These are phyloP conservation scores for Tamandua tetradactyla DNA, from an alignment of 2,797 vertebrate genomes.

Conservation along the genomic window DNA sequence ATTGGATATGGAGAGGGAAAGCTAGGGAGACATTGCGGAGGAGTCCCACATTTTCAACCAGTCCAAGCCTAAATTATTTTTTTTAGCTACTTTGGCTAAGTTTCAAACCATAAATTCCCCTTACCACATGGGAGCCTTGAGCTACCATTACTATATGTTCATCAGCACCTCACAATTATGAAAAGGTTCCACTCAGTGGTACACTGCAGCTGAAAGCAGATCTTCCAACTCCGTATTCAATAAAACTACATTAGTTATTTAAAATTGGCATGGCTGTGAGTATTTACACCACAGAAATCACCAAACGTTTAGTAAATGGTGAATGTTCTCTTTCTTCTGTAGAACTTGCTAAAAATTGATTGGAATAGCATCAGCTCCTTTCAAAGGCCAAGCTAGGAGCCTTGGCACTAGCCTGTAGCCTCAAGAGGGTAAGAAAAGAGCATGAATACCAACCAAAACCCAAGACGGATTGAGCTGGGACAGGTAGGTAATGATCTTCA, in stretches of 20 bases:
- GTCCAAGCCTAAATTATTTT: slow-evolving; percentile 27
- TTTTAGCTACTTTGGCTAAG: not conserved
- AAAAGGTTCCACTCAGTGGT: not conserved
- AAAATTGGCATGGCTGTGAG: not conserved
- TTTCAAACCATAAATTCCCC: not conserved
- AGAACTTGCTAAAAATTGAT: not conserved
- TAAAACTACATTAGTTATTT: not conserved
- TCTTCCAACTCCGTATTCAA: not conserved
- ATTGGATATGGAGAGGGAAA: too few species aligned
- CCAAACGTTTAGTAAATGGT: not conserved
- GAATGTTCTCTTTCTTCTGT: fast-evolving
- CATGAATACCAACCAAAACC: not conserved
- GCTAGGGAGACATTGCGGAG: too few species aligned
- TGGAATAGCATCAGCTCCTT: not conserved
- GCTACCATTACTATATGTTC: not conserved
- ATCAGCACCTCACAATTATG: not conserved
- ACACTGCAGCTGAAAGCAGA: not conserved
- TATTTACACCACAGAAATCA: not conserved
- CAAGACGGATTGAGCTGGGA: not conserved
- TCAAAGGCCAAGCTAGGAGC: not conserved
- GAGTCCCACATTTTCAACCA: too few species aligned
- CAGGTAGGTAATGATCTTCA: not conserved
- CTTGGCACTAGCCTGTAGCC: not conserved
- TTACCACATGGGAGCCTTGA: not conserved
- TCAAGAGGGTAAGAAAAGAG: too few species aligned